Percentiles rank a stretch among this genome's conserved stretches.
phyloP scores from a whole-genome alignment of 2,113 vertebrate species.

The Lycaon pictus region DNA sequence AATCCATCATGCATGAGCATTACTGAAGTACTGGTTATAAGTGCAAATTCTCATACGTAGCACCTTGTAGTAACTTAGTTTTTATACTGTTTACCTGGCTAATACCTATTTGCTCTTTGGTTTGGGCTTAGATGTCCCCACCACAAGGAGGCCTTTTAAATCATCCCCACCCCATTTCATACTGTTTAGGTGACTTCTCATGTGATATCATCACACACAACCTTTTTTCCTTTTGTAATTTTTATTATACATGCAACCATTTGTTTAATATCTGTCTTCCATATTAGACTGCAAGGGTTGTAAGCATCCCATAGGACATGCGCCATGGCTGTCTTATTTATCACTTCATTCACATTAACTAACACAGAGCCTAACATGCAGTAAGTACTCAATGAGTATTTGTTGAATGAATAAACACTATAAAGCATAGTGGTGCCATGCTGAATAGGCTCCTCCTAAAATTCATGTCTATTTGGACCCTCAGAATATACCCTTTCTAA shows the following conservation, averaged over 20 bases:
- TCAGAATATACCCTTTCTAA: neutral
- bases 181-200: neutral
- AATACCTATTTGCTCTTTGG: neutral
- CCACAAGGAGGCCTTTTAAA: neutral
- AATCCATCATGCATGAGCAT: neutral
- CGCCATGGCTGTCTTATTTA: neutral
- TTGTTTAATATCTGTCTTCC: neutral
- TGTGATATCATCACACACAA: neutral
- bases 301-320: neutral
- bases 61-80: neutral
- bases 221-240: neutral
- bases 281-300: neutral
- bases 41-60: neutral
- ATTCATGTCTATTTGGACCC: neutral
- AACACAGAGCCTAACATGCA: neutral
- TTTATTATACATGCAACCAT: neutral
- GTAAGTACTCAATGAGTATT: neutral
- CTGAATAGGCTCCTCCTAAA: neutral
- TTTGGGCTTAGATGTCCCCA: neutral
- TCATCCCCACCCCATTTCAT: neutral
- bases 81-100: neutral
- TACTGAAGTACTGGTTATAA: neutral
- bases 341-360: neutral
- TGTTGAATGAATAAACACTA: neutral
- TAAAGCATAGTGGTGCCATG: neutral